Percentiles rank a stretch among this genome's conserved stretches.
These are phyloP conservation scores for Xyrauchen texanus DNA, from an alignment of 2,113 vertebrate genomes.

Conservation along the genomic window DNA sequence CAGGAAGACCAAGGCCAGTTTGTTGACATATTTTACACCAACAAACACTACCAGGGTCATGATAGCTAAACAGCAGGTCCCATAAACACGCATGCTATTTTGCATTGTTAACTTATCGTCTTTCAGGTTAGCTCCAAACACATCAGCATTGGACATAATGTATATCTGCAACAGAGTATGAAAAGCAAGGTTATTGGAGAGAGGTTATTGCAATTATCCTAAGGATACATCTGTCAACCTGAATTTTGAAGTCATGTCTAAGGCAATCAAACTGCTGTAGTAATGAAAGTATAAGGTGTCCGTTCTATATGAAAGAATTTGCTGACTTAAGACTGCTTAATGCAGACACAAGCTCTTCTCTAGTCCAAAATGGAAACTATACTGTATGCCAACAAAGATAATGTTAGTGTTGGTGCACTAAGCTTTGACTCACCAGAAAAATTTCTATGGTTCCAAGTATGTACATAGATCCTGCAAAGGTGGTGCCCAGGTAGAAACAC, in stretches of 20 bases:
- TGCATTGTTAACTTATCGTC: conserved; percentile 60
- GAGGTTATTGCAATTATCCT: neutral
- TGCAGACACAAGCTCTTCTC: neutral
- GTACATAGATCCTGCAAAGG: conserved; percentile 80
- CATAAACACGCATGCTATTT: conserved; percentile 90
- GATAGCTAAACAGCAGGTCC: conserved; percentile 82
- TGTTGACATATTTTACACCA: conserved; percentile 96
- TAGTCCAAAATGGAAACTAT: neutral
- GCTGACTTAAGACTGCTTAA: neutral
- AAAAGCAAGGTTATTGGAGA: neutral
- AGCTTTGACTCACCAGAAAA: conserved; percentile 67
- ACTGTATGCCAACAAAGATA: too few relatives aligned
- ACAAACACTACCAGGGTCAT: conserved; percentile 94
- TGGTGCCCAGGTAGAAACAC: conserved; percentile 79
- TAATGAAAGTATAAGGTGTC: neutral
- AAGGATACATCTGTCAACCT: neutral
- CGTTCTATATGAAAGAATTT: neutral
- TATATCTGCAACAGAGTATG: conserved; percentile 76
- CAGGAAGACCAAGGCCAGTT: conserved; percentile 91
- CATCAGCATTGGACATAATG: conserved; percentile 79
- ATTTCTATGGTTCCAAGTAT: conserved; percentile 81
- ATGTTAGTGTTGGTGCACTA: neutral
- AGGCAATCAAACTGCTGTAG: neutral
- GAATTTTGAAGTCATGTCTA: neutral
- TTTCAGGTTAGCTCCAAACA: conserved; percentile 64